Base-by-base conservation (phyloP, 2,113 vertebrate genomes). In the Pseudolaguvia tuberculata region DNA sequence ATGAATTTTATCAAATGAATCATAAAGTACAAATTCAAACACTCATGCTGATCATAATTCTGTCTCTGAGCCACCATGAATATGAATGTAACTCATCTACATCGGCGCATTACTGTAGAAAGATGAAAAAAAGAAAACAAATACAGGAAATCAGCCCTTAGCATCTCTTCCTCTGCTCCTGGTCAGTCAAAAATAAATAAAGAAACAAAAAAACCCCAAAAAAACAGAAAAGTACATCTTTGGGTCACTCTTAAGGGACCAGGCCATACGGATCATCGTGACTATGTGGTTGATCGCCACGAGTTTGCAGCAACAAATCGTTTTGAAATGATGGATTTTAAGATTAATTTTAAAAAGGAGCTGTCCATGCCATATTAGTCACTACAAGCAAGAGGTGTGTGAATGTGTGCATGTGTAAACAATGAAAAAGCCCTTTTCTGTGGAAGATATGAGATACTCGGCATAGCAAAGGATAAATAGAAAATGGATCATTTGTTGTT, bases 391-490 rank as follows among this genome's bases (percentile, higher is more conserved):
- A 53, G 55, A 61, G 74, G 58, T 81, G 76, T 79, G 63, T 79
- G 75, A 65, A 69, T 79, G 61, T 78, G 76, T 73, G 73, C 80
- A 62, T 82, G 83, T 87, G 86, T 81, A 77, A 79, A 87, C 85
- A 71, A 82, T 83, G 83, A 83, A 83, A 84, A 90, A 91, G 89
- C 91, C 90, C 90, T 92, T 92, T 91, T 87, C 84, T 73, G 68
- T 73, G 53, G 58, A 75, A 67, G 74, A 65, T 78, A 73, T 71
- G 78, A 85, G 80, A 55, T 80, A 79, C 78, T 51, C 58, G 81
- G 70, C 65, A 66, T 78, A 72, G 86, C 57, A 51, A 78, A 77
- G 76, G 72, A 67, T 67, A 12, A 42, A 81, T 83, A 86, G 76
- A 83, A 85, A 82, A 80, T 63, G 77, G 80, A 81, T 81, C 55